Conservation (phyloP, 1,140 invertebrate species). For the Dryas iulia region DNA sequence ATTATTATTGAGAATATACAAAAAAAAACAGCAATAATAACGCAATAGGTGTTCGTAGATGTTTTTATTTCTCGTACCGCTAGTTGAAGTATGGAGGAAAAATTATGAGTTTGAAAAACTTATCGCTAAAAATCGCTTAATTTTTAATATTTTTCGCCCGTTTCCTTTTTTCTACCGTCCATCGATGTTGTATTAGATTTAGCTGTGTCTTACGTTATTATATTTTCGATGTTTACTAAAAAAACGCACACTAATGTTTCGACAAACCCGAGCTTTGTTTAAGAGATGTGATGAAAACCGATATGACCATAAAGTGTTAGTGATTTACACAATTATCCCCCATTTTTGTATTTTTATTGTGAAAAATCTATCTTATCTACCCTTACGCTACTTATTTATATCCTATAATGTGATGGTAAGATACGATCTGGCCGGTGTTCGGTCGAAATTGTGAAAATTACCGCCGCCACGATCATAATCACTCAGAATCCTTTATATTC, state of each 20-base stretch:
- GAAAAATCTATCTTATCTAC: constrained; percentile 41
- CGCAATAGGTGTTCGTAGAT: constrained; percentile 64
- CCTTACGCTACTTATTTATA: constrained; percentile 51
- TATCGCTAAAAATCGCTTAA: constrained; percentile 2
- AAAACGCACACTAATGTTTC: constrained; percentile 44
- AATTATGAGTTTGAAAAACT: constrained; percentile 1
- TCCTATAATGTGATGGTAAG: constrained; percentile 56
- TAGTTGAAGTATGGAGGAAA: constrained; percentile 41
- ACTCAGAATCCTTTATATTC: neutral
- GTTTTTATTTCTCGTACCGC: constrained; percentile 57
- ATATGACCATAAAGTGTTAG: constrained; percentile 64
- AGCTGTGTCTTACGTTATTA: too few species aligned
- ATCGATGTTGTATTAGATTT: constrained; percentile 54
- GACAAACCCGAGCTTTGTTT: constrained; percentile 53
- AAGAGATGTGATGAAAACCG: constrained; percentile 51
- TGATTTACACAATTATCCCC: constrained; percentile 51
- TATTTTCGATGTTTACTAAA: constrained; percentile 1
- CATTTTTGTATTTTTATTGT: constrained; percentile 52
- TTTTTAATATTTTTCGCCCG: constrained; percentile 26
- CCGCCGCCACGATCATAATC: neutral
- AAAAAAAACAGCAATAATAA: constrained; percentile 66
- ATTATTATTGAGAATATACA: constrained; percentile 46
- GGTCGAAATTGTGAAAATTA: neutral
- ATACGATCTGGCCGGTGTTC: constrained; percentile 27
- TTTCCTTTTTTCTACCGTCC: constrained; percentile 70